Evolutionary conservation across 2,113 vertebrate genomes (phyloP).

Genomic region (Dinomys branickii): DNA sequence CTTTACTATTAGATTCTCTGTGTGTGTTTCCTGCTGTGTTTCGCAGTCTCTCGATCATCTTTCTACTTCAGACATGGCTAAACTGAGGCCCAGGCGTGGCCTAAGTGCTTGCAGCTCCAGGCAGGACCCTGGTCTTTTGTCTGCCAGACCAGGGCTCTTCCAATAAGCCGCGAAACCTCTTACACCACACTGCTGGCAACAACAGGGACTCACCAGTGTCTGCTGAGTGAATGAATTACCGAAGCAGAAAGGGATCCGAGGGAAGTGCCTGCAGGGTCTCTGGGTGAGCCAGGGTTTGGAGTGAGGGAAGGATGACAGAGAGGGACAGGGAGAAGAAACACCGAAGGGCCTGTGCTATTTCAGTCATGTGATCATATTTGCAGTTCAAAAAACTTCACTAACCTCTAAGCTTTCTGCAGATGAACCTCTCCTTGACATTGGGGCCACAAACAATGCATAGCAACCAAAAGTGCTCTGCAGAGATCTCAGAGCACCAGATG

Average conservation of each 20-base stretch:
- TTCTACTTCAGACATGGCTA: background rate
- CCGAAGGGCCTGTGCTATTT: conserved; percentile 38
- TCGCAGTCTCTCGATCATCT: background rate
- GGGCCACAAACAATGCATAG: conserved; percentile 36
- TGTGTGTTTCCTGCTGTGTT: background rate
- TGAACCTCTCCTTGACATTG: conserved; percentile 45
- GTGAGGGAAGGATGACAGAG: background rate
- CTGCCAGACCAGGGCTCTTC: background rate
- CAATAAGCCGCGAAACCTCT: conserved; percentile 40
- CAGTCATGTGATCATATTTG: background rate
- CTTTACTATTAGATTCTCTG: background rate
- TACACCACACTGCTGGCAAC: background rate
- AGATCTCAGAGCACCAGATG: background rate
- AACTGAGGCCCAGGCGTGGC: background rate
- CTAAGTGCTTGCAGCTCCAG: background rate
- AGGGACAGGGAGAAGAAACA: background rate
- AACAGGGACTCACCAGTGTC: background rate
- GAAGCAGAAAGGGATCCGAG: conserved; percentile 15
- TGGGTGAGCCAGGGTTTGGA: background rate
- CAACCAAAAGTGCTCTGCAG: background rate
- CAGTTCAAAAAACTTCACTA: conserved; percentile 35
- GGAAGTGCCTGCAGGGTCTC: background rate
- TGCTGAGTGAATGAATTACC: conserved; percentile 37
- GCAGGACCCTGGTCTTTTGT: background rate
- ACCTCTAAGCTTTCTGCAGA: conserved; percentile 36